Conservation (phyloP, 2,113 vertebrate genomes). For the Ciconia stormi region DNA sequence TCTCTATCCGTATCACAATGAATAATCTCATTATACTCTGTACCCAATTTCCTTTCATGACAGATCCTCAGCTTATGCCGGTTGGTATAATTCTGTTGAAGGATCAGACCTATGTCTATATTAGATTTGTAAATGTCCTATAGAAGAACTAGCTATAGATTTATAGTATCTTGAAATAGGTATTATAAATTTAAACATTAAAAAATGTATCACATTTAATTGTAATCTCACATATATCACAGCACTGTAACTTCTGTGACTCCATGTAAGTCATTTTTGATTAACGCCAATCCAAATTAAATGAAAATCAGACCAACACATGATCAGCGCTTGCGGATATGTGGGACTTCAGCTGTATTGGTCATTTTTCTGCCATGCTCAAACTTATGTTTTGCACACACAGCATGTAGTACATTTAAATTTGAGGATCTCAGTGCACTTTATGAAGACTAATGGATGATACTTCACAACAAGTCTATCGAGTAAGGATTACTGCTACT, state of each 20-base stretch:
- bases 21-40: conserved; percentile 9
- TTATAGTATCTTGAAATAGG: neutral
- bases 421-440: neutral
- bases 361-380: neutral
- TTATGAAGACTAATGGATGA: conserved; percentile 21
- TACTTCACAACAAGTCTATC: neutral
- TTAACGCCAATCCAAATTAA: neutral
- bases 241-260: neutral
- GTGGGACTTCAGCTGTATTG: neutral
- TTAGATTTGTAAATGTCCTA: neutral
- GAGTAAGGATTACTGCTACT: neutral
- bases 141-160: neutral
- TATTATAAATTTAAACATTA: neutral
- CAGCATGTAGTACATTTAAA: neutral
- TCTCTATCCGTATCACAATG: neutral
- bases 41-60: conserved; percentile 37
- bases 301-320: neutral
- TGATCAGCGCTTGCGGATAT: neutral
- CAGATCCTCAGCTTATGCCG: neutral
- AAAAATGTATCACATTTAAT: neutral
- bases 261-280: neutral
- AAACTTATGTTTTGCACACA: neutral
- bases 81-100: neutral
- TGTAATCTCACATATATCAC: neutral
- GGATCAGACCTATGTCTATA: neutral